Evolutionary conservation across 2,797 vertebrate species (phyloP).

Genomic region (Sarcophilus harrisii): DNA sequence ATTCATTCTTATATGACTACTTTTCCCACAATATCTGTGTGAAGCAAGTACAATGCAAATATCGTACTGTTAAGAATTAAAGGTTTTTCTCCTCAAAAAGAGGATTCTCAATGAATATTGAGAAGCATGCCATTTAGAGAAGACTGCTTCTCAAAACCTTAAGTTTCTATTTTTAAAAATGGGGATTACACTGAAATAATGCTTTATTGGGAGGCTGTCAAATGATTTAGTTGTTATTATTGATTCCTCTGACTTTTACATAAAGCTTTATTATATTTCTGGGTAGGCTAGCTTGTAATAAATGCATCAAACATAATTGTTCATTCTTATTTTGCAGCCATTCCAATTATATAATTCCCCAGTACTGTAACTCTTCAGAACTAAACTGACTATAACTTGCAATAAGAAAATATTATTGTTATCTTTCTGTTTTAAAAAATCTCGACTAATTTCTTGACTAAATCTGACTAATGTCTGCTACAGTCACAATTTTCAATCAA

Average conservation of each 20-base stretch:
- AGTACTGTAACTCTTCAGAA: neutral
- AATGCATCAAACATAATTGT: neutral
- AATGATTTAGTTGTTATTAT: slow-evolving; percentile 15
- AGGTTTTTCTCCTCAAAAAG: neutral
- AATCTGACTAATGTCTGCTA: neutral
- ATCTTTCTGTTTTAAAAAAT: neutral
- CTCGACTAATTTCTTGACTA: neutral
- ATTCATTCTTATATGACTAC: slow-evolving; percentile 31
- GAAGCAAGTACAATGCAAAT: slow-evolving; percentile 60
- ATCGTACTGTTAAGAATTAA: slow-evolving; percentile 56
- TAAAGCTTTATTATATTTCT: slow-evolving; percentile 14
- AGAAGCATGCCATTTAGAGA: slow-evolving; percentile 63
- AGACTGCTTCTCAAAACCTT: slow-evolving; percentile 57
- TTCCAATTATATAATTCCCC: neutral
- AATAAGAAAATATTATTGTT: slow-evolving; percentile 27
- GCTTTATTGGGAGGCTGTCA: slow-evolving; percentile 49
- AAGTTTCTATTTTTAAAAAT: slow-evolving; percentile 63
- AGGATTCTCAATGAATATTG: slow-evolving; percentile 42
- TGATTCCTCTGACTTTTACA: slow-evolving; percentile 17
- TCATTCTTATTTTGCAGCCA: neutral
- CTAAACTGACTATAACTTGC: neutral
- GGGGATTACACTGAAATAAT: slow-evolving; percentile 25
- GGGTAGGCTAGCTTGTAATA: neutral
- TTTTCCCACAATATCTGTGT: slow-evolving; percentile 44
- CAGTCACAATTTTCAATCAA: slow-evolving; percentile 4